These are phyloP conservation scores for Hemithea aestivaria DNA, from an alignment of 2,888 invertebrate species.

Conservation along the genomic window DNA sequence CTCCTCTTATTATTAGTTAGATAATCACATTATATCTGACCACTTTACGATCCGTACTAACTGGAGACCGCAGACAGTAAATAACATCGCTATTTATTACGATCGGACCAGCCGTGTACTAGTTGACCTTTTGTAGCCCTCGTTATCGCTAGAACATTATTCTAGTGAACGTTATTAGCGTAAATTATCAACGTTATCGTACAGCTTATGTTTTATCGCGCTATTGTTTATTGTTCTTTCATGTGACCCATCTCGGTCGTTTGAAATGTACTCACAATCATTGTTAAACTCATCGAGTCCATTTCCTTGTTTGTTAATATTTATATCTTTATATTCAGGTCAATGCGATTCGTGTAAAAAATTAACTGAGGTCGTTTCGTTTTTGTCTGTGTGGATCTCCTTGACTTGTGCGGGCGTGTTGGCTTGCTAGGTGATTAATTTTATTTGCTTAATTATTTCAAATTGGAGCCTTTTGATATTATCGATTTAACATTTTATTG, in stretches of 20 bases:
- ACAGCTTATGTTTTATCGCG: slow-evolving; percentile 42
- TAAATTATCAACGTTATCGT: slow-evolving; percentile 44
- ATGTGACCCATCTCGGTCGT: slow-evolving; percentile 38
- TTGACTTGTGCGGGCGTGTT: slow-evolving; percentile 12
- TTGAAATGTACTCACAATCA: slow-evolving; percentile 35
- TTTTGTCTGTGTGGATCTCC: slow-evolving; percentile 17
- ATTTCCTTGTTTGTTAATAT: slow-evolving; percentile 21
- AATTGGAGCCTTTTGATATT: no score
- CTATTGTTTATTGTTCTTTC: slow-evolving; percentile 48
- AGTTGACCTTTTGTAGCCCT: slow-evolving; percentile 47
- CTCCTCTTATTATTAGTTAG: slow-evolving; percentile 29
- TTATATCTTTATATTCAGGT: slow-evolving; percentile 16
- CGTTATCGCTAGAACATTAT: slow-evolving; percentile 43
- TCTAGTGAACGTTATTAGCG: slow-evolving; percentile 43
- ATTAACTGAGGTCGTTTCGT: slow-evolving; percentile 17
- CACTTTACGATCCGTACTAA: slow-evolving; percentile 22
- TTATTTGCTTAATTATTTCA: no score
- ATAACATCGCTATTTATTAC: slow-evolving; percentile 36
- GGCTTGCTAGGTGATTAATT: background rate
- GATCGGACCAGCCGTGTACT: slow-evolving; percentile 33
- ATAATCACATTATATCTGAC: slow-evolving; percentile 31
- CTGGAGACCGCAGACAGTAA: slow-evolving; percentile 26
- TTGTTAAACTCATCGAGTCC: slow-evolving; percentile 25
- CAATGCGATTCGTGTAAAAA: slow-evolving; percentile 22
- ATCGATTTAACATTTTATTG: no score